A percentile compares a stretch with the other conserved stretches of the same genome.
phyloP scores from a whole-genome alignment of 2,797 vertebrate genomes.

The Ptychobarbus kaznakovi region DNA sequence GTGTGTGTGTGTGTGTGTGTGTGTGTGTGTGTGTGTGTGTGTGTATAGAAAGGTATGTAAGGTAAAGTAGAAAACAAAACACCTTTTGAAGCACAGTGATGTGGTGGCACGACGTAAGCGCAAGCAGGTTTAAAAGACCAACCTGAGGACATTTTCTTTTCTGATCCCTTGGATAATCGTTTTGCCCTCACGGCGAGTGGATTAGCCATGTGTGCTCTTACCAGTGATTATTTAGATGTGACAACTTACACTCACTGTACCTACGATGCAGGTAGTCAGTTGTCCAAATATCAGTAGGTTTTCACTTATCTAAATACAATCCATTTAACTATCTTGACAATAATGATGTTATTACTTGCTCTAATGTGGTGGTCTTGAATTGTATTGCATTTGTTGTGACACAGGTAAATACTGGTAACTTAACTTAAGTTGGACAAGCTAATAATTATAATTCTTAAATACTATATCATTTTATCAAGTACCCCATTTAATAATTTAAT shows the following conservation, averaged over 20 bases:
- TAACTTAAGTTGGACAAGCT: neutral
- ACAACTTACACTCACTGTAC: conserved; percentile 43
- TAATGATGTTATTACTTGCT: neutral
- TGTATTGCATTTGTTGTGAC: neutral
- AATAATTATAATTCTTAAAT: neutral
- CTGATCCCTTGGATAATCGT: conserved; percentile 64
- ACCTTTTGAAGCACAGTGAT: neutral
- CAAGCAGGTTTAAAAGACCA: conserved; percentile 49
- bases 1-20: no score
- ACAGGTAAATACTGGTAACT: neutral
- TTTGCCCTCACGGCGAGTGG: neutral
- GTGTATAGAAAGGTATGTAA: neutral
- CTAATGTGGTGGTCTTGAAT: neutral
- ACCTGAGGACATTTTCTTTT: conserved; percentile 52
- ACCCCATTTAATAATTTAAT: neutral
- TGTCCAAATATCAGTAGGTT: conserved; percentile 3
- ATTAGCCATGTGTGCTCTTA: conserved; percentile 36
- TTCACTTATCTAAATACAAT: conserved; percentile 15
- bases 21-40: no score
- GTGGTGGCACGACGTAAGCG: conserved; percentile 27
- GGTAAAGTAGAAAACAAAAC: neutral
- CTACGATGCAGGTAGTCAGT: conserved; percentile 34
- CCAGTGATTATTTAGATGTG: conserved; percentile 53
- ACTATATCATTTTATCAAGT: neutral
- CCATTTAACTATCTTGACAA: neutral